Evolutionary conservation across 2,113 vertebrate genomes (phyloP).

Genomic region (Galeopterus variegatus): DNA sequence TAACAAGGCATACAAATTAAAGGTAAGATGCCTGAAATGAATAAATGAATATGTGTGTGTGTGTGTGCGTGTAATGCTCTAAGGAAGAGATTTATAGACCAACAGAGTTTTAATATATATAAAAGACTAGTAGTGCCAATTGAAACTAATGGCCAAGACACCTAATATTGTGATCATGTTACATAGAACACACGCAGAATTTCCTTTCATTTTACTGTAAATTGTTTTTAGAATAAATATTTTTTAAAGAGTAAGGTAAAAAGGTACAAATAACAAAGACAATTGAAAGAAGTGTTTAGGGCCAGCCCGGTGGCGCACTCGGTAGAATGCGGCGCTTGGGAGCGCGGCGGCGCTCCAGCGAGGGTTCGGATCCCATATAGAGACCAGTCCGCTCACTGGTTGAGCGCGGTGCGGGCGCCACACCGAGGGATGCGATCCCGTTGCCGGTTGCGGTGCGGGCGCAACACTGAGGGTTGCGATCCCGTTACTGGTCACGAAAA

Average conservation of each 20-base stretch:
- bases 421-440: too few species aligned
- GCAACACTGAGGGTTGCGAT: too few species aligned
- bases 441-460: too few species aligned
- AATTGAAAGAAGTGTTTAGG: slow-evolving; percentile 15
- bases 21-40: not conserved
- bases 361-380: too few species aligned
- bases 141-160: not conserved
- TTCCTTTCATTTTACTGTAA: slow-evolving; percentile 61
- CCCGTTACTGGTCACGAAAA: too few species aligned
- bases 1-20: not conserved
- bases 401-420: too few species aligned
- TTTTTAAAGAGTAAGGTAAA: slow-evolving; percentile 59
- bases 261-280: slow-evolving; percentile 36
- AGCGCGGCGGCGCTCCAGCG: too few species aligned
- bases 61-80: not conserved
- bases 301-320: too few species aligned
- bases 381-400: too few species aligned
- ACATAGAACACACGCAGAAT: not conserved
- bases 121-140: not conserved
- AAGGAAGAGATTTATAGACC: slow-evolving; percentile 6
- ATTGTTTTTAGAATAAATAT: slow-evolving; percentile 58
- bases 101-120: not conserved
- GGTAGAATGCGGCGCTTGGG: too few species aligned
- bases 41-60: not conserved
- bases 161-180: not conserved